A percentile compares a stretch with the other conserved stretches of the same genome.
These are phyloP conservation scores for Chaetogeoica ovagalla DNA, from an alignment of 2,888 invertebrate genomes.

Conservation along the genomic window DNA sequence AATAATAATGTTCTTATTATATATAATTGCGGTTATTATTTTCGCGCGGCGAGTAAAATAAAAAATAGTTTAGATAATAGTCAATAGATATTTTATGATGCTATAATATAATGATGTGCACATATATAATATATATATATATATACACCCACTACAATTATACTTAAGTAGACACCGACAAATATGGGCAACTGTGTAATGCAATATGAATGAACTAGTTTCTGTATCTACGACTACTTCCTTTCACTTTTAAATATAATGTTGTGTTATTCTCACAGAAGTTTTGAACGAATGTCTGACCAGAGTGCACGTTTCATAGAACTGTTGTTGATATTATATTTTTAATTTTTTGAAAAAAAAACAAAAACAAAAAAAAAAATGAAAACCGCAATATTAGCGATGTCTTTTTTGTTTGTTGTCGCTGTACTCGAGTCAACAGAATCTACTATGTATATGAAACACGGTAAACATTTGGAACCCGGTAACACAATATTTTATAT, in stretches of 20 bases:
- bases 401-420: background rate
- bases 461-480: constrained; percentile 33
- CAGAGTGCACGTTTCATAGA: constrained; percentile 6
- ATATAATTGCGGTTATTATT: background rate
- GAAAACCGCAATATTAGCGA: background rate
- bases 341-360: background rate
- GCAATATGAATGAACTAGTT: constrained; percentile 42
- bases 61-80: background rate
- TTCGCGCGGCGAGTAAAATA: constrained; percentile 10
- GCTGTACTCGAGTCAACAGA: background rate
- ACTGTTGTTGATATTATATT: background rate
- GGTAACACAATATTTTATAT: constrained; percentile 7
- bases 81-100: background rate
- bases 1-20: background rate
- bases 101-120: background rate
- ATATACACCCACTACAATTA: constrained; percentile 16
- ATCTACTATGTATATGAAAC: constrained; percentile 39
- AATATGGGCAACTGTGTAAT: constrained; percentile 38
- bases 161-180: constrained; percentile 24
- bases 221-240: constrained; percentile 18
- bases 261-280: background rate
- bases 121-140: background rate
- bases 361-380: background rate
- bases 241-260: constrained; percentile 46
- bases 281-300: constrained; percentile 31